Percentiles rank a stretch among this genome's conserved stretches.
These are phyloP conservation scores for Phacellophora camtschatica DNA, from an alignment of 30 jellyfish, hydroid and myxozoan genomes.

Conservation along the genomic window DNA sequence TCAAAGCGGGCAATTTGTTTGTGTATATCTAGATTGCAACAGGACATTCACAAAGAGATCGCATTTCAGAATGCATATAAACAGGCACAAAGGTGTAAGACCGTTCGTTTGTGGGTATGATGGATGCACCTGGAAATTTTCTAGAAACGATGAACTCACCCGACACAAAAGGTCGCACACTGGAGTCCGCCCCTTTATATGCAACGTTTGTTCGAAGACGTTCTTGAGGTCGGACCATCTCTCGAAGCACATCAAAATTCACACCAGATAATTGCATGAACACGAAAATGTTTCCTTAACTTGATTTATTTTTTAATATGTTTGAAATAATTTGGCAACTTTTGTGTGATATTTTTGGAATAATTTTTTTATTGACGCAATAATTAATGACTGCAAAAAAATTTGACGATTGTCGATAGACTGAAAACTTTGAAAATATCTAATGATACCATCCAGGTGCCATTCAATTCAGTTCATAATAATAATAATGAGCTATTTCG, in stretches of 20 bases:
- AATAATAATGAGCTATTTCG: no score
- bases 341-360: no score
- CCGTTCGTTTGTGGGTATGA: slow-evolving; percentile 67
- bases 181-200: slow-evolving; percentile 64
- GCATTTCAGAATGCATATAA: slow-evolving; percentile 69
- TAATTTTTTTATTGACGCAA: no score
- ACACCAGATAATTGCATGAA: not conserved
- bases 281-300: not conserved
- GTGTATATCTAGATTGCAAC: slow-evolving; percentile 63
- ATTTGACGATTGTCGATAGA: no score
- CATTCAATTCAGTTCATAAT: no score
- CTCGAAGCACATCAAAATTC: slow-evolving; percentile 59
- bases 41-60: slow-evolving; percentile 70
- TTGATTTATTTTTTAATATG: no score
- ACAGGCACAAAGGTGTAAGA: slow-evolving; percentile 77
- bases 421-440: no score
- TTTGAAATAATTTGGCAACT: no score
- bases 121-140: slow-evolving; percentile 78
- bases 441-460: no score
- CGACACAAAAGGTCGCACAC: slow-evolving; percentile 81
- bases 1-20: slow-evolving; percentile 62
- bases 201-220: slow-evolving; percentile 43
- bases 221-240: slow-evolving; percentile 79
- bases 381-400: no score
- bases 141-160: slow-evolving; percentile 75